A percentile compares a stretch with the other conserved stretches of the same genome.
phyloP scores from a whole-genome alignment of 2,797 vertebrate genomes.

The Craterocephalus amniculus region DNA sequence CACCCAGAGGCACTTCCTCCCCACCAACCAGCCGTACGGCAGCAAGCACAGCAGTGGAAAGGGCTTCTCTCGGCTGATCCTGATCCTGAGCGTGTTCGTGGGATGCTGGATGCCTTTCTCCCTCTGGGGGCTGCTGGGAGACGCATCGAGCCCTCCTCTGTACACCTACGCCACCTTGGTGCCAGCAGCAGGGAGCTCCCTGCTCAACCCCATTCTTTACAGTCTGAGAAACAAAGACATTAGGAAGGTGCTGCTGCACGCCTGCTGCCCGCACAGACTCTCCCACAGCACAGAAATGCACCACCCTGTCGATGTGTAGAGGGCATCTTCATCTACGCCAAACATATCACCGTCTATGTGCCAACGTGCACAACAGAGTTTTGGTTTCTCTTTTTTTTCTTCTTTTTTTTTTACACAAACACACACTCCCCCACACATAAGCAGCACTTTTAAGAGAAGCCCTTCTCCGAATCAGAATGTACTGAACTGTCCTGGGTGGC shows the following conservation, averaged over 20 bases:
- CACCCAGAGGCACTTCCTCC: conserved; percentile 90
- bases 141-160: conserved; percentile 84
- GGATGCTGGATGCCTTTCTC: conserved; percentile 96
- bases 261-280: conserved; percentile 85
- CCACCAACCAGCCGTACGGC: conserved; percentile 82
- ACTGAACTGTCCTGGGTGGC: conserved; percentile 58
- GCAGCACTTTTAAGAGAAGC: conserved; percentile 52
- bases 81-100: conserved; percentile 91
- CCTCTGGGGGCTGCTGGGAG: conserved; percentile 90
- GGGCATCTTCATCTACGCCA: conserved; percentile 59
- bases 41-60: conserved; percentile 83
- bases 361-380: conserved; percentile 61
- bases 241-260: conserved; percentile 89
- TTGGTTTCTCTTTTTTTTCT: not conserved
- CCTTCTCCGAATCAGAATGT: conserved; percentile 70
- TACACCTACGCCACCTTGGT: conserved; percentile 91
- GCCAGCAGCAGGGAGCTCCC: conserved; percentile 91
- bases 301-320: conserved; percentile 90
- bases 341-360: conserved; percentile 68
- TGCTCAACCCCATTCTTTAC: conserved; percentile 94
- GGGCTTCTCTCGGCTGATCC: conserved; percentile 88
- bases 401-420: conserved; percentile 6
- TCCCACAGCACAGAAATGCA: conserved; percentile 79
- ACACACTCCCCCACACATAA: conserved; percentile 35
- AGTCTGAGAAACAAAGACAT: conserved; percentile 95